Evolutionary conservation across 2,113 vertebrate genomes (phyloP).

Genomic region (Lasiurus borealis): DNA sequence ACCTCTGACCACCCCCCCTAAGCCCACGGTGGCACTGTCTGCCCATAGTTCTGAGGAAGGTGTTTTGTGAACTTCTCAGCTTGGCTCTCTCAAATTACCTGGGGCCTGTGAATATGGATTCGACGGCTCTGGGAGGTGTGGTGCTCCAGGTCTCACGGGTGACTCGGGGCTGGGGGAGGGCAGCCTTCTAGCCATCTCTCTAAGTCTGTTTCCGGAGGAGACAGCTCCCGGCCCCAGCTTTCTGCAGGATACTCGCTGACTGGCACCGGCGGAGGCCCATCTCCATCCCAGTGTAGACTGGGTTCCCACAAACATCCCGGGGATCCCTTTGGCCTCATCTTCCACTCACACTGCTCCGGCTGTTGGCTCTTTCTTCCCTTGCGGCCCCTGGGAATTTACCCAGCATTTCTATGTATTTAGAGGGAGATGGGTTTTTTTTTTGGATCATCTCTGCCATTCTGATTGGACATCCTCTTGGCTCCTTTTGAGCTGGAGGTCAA

Average conservation of each 20-base stretch:
- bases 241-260: not conserved
- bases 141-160: not conserved
- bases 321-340: not conserved
- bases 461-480: not conserved
- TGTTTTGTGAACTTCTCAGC: not conserved
- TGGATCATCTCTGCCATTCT: not conserved
- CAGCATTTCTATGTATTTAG: not conserved
- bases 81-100: not conserved
- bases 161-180: not conserved
- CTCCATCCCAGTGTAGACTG: not conserved
- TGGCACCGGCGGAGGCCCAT: not conserved
- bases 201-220: not conserved
- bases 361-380: not conserved
- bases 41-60: not conserved
- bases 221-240: not conserved
- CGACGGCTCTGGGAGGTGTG: fast-evolving
- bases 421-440: not conserved
- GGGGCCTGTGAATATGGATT: not conserved
- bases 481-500: slow-evolving; percentile 5
- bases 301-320: not conserved
- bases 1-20: not conserved
- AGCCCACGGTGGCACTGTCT: not conserved
- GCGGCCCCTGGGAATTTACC: not conserved
- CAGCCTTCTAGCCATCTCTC: not conserved
- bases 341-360: not conserved